Conservation (phyloP, 2,797 vertebrate species). For the Scolopax rusticola region DNA sequence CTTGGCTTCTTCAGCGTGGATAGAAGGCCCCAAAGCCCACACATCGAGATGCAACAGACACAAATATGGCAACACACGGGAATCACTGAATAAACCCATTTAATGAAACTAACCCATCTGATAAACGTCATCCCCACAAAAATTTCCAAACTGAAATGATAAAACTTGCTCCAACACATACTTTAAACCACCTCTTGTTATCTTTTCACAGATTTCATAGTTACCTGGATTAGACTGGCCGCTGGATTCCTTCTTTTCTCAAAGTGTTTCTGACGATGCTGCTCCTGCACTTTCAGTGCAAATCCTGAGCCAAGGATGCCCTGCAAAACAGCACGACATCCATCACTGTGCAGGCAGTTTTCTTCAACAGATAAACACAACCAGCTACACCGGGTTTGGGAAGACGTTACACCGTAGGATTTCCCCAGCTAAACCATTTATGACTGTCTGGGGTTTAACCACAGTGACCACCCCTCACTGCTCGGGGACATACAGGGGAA, state of each 20-base stretch:
- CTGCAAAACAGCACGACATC: slow-evolving; percentile 75
- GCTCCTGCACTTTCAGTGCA: slow-evolving; percentile 97
- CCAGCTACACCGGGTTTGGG: not conserved
- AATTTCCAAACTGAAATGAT: not conserved
- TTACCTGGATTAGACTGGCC: slow-evolving; percentile 97
- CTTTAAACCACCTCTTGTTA: not conserved
- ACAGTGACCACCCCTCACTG: not conserved
- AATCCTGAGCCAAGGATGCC: slow-evolving; percentile 98
- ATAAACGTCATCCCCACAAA: slow-evolving; percentile 7
- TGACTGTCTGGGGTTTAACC: not conserved
- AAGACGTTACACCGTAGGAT: not conserved
- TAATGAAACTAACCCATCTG: not conserved
- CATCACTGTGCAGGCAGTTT: not conserved
- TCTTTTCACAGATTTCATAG: not conserved
- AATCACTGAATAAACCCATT: not conserved
- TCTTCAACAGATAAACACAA: not conserved
- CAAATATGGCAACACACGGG: not conserved
- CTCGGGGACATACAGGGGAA: not conserved
- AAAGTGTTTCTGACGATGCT: slow-evolving; percentile 98
- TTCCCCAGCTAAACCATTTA: not conserved
- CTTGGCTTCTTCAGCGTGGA: not conserved
- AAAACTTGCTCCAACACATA: not conserved
- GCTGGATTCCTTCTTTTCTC: slow-evolving; percentile 98
- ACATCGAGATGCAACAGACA: not conserved
- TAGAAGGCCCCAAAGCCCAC: not conserved